Percentiles rank a stretch among this genome's conserved stretches.
Evolutionary conservation across 1,140 invertebrate genomes (phyloP).

Genomic region (Drosophila hydei): DNA sequence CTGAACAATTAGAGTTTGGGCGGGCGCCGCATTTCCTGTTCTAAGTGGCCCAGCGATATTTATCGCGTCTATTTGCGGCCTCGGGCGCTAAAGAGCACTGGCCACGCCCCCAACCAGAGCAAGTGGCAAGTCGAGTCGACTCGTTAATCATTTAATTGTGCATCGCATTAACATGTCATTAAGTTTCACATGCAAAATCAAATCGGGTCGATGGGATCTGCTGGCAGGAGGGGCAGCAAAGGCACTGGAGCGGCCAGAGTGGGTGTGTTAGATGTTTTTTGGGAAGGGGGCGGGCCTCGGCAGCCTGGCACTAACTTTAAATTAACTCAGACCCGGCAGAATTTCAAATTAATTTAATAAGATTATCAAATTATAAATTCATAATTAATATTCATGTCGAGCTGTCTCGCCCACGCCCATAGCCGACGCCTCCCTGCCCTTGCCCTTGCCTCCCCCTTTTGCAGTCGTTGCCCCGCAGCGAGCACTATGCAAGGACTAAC

Average conservation of each 20-base stretch:
- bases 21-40: background rate
- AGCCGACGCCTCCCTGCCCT: background rate
- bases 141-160: slow-evolving; percentile 43
- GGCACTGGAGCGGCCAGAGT: no score
- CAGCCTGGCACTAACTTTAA: slow-evolving; percentile 63
- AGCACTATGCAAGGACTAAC: slow-evolving; percentile 37
- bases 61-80: slow-evolving; percentile 50
- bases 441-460: background rate
- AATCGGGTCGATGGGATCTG: slow-evolving; percentile 5
- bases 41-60: slow-evolving; percentile 49
- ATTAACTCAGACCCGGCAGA: slow-evolving; percentile 77
- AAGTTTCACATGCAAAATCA: slow-evolving; percentile 48
- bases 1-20: background rate
- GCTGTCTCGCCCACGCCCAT: slow-evolving; percentile 18
- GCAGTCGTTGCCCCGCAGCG: slow-evolving; percentile 5
- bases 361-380: slow-evolving; percentile 82
- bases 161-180: slow-evolving; percentile 67
- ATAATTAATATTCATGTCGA: slow-evolving; percentile 78
- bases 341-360: slow-evolving; percentile 82
- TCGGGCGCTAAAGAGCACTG: slow-evolving; percentile 49
- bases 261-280: background rate
- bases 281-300: background rate
- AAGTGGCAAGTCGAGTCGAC: slow-evolving; percentile 2
- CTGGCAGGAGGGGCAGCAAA: background rate
- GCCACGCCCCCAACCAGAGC: slow-evolving; percentile 41